phyloP scores from a whole-genome alignment of 2,888 invertebrate genomes.

The Tenthredo mesomela region DNA sequence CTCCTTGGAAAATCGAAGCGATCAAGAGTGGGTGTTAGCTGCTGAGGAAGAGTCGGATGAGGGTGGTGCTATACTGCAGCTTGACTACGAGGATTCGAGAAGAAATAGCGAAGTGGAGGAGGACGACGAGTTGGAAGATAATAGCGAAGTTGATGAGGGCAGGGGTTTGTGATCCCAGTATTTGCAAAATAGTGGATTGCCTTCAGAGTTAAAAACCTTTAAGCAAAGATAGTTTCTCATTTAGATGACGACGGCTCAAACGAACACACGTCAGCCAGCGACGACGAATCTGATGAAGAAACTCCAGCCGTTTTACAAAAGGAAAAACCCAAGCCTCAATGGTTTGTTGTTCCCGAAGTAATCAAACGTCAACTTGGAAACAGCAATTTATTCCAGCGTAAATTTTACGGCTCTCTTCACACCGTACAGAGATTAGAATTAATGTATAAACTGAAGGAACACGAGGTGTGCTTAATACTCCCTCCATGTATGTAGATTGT shows the following conservation, averaged over 20 bases:
- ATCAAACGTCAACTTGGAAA: conserved; percentile 83
- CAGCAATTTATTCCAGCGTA: conserved; percentile 83
- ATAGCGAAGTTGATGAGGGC: conserved; percentile 40
- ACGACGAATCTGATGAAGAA: conserved; percentile 53
- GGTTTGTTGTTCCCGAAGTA: conserved; percentile 84
- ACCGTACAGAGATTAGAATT: conserved; percentile 90
- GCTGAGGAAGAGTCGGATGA: conserved; percentile 27
- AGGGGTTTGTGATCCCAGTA: conserved; percentile 48
- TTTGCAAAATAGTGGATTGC: background rate
- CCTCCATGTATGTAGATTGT: background rate
- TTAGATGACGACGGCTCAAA: conserved; percentile 63
- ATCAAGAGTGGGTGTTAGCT: conserved; percentile 11
- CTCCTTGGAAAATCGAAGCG: background rate
- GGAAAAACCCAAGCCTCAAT: conserved; percentile 84
- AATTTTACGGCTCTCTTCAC: conserved; percentile 90
- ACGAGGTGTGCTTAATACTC: conserved; percentile 77
- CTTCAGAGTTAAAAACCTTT: conserved; percentile 24
- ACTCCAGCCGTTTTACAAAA: conserved; percentile 80
- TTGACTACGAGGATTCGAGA: conserved; percentile 40
- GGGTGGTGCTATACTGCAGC: conserved; percentile 44
- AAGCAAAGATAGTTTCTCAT: background rate
- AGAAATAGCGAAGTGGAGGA: conserved; percentile 44
- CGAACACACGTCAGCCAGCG: conserved; percentile 64
- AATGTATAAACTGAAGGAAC: conserved; percentile 87
- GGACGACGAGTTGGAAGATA: conserved; percentile 48